Evolutionary conservation across 2,797 vertebrate species (phyloP), one percentile per base, ranked within the genome.

Genomic region (Scomberomorus guttatus): DNA sequence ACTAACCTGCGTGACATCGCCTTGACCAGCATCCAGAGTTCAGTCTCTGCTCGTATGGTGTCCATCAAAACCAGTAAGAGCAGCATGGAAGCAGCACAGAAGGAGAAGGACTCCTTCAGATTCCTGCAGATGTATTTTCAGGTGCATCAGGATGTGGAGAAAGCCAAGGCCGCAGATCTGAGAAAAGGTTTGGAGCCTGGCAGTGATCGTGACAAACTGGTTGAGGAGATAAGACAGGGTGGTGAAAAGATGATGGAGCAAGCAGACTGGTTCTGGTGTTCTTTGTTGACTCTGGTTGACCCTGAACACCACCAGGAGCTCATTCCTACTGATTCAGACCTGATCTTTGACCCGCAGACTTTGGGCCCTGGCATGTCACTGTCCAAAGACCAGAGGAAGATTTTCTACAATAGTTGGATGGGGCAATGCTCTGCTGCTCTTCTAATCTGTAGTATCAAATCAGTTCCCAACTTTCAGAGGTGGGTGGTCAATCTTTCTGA

Each of bases 111-210:
- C 74, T 46, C 80, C 77, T 93, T 92, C 85, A 82, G 75, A 25
- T 94, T 94, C 85, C 82, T 94, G 54, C 90, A 93, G 89, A 86
- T 84, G 85, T 93, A 85, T 77, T 79, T 87, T 59, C 80, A 87
- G 83, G 92, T 93, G 63, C 63, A 90, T 20, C 59, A 81, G 69
- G 87, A 93, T 60, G n/a, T 93, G 64, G 84, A 91, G 63, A 89
- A 87, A n/a, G 92, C 92, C 80, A 84, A 87, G 13, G 78, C 51
- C 9, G 86, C 88, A 65, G 87, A 91, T 62, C 69, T 94, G 70
- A 89, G 83, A 1, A 81, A 64, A 37, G 93, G 92, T 1, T 50
- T 93, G 79, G 90, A 87, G 79, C 77, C 87, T 6, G 81, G 78
- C 27, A 65, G 39, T 0, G 50, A 90, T 8, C 62, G 73, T 0